Evolutionary conservation across 2,797 vertebrate species (phyloP).

Genomic region (Argentina silus): DNA sequence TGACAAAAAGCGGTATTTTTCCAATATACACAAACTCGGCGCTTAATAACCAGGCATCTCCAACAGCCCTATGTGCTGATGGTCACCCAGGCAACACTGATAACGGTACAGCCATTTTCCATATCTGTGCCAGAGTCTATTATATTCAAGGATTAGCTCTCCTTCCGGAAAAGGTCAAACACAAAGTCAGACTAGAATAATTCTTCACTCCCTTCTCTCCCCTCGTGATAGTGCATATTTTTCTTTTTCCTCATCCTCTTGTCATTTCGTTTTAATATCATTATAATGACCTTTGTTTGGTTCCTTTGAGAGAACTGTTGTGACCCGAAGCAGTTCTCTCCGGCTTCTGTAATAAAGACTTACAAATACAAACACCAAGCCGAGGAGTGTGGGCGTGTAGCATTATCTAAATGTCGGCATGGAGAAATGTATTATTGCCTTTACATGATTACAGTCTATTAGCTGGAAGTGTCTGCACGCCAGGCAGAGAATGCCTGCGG

Average conservation of each 20-base stretch:
- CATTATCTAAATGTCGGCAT: constrained; percentile 17
- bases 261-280: constrained; percentile 40
- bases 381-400: constrained; percentile 27
- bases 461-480: constrained; percentile 18
- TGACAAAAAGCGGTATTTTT: constrained; percentile 88
- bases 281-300: constrained; percentile 56
- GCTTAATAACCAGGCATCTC: constrained; percentile 58
- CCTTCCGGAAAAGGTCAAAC: constrained; percentile 85
- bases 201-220: constrained; percentile 59
- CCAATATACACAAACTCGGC: constrained; percentile 80
- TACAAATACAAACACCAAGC: constrained; percentile 30
- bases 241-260: constrained; percentile 34
- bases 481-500: constrained; percentile 2
- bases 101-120: constrained; percentile 84
- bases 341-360: constrained; percentile 26
- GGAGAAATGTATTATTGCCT: constrained; percentile 29
- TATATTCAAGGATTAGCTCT: constrained; percentile 85
- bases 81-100: constrained; percentile 85
- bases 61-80: constrained; percentile 78
- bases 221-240: constrained; percentile 42
- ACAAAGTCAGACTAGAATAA: constrained; percentile 84
- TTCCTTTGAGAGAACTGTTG: constrained; percentile 44
- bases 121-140: constrained; percentile 84
- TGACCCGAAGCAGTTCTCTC: constrained; percentile 1
- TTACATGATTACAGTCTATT: constrained; percentile 29